These are phyloP conservation scores for Drosophila busckii DNA, from an alignment of 1,140 invertebrate species.

Conservation along the genomic window DNA sequence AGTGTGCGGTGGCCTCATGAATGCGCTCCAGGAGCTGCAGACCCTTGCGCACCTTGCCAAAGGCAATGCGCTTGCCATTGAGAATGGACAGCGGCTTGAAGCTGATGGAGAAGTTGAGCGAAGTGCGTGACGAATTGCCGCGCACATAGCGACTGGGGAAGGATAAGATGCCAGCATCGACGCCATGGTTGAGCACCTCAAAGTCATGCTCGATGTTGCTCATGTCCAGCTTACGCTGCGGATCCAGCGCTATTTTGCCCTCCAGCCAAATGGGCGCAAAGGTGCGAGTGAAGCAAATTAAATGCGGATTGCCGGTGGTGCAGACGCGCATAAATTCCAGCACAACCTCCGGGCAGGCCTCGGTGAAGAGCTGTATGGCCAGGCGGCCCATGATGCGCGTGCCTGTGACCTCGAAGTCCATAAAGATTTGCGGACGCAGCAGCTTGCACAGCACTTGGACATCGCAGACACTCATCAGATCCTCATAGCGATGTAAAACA, in stretches of 20 bases:
- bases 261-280: conserved; percentile 62
- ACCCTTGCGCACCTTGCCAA: conserved; percentile 60
- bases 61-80: conserved; percentile 60
- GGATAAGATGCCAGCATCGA: conserved; percentile 62
- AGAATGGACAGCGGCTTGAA: conserved; percentile 59
- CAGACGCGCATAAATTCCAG: conserved; percentile 62
- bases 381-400: conserved; percentile 45
- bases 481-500: conserved; percentile 60
- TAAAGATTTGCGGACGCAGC: conserved; percentile 56
- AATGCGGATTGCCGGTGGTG: conserved; percentile 4
- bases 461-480: conserved; percentile 50
- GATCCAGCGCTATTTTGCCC: conserved; percentile 32
- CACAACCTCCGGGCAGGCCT: conserved; percentile 63
- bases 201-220: conserved; percentile 63
- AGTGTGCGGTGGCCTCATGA: conserved; percentile 41
- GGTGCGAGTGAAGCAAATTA: conserved; percentile 40
- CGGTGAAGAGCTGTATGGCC: conserved; percentile 59
- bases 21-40: conserved; percentile 44
- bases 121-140: conserved; percentile 15
- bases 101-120: conserved; percentile 57
- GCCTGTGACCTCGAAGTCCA: conserved; percentile 43
- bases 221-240: conserved; percentile 14
- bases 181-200: conserved; percentile 63
- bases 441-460: conserved; percentile 51
- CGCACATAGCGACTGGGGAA: conserved; percentile 60